phyloP scores from a whole-genome alignment of 2,113 vertebrate species.

The Sinocyclocheilus maitianheensis region DNA sequence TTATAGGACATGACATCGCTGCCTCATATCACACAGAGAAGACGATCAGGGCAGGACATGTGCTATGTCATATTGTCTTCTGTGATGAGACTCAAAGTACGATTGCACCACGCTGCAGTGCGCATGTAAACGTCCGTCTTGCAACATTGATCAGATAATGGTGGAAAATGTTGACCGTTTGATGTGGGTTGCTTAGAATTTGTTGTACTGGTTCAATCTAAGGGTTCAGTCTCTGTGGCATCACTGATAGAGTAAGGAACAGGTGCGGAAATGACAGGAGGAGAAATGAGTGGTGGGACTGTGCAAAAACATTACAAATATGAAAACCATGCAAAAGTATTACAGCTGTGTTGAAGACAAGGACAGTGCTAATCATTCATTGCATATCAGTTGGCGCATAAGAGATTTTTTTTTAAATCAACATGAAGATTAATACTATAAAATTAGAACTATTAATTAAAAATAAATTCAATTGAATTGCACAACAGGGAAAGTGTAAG shows the following conservation, averaged over 20 bases:
- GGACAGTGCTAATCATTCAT: neutral
- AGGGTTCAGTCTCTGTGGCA: neutral
- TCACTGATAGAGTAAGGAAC: neutral
- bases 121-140: neutral
- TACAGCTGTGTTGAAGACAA: too few species aligned
- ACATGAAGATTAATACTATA: too few species aligned
- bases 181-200: neutral
- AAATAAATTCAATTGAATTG: neutral
- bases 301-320: neutral
- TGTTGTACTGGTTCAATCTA: neutral
- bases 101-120: neutral
- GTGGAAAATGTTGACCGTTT: neutral
- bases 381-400: too few species aligned
- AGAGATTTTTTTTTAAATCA: too few species aligned
- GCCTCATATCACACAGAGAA: constrained; percentile 43
- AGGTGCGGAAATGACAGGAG: neutral
- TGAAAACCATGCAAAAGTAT: neutral
- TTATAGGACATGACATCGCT: constrained; percentile 67
- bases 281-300: neutral
- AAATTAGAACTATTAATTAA: too few species aligned
- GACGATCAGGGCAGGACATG: constrained; percentile 39
- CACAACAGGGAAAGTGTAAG: neutral
- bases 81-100: constrained; percentile 37
- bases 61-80: constrained; percentile 29
- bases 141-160: neutral